Evolutionary conservation across 2,888 invertebrate species (phyloP), one percentile per base, ranked within the genome.

Genomic region (Endotricha flammealis): DNA sequence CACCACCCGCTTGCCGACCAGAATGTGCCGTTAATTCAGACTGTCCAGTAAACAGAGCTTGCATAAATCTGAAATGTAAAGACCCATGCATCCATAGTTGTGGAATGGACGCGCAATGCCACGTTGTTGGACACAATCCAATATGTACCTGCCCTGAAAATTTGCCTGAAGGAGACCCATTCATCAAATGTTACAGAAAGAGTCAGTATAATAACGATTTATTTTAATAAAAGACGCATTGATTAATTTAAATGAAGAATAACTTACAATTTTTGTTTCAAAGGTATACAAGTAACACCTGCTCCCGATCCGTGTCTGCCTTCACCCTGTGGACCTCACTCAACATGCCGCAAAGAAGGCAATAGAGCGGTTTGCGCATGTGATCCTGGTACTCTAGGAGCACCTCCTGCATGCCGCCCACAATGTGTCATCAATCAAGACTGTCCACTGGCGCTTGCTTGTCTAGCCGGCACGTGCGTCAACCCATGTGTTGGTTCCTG

Each of bases 401-500:
- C 92, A 0, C 93, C 93, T n/a, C 93, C 93, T 0, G 88, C 91
- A 42, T 94, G 94, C 55, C 88, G 93, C 32, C 93, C 93, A 0
- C 92, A 93, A 66, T 94, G 94, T 65, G 82, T 91, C 29, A 92
- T 93, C 53, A 91, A 93, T 63, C 91, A 92, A 64, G 94, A 94
- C 56, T 95, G 95, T 59, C 92, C 93, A 0, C 89, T 90, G 11
- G 89, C 91, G 42, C 86, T 93, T 12, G 91, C 93, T 11, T 95
- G 95, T 61, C 82, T 92, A 8, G 89, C 90, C 47, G 85, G 91
- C 50, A 91, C 90, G 50, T 95, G 95, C 60, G 85, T 90, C 42
- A 92, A 94, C 67, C 94, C 94, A 0, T 95, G 94, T 57, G 77
- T 89, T 4, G 93, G 93, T 13, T 91, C 93, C 3, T 93, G 93